These are phyloP conservation scores for Eutrigla gurnardus DNA, from an alignment of 2,797 vertebrate species.

Conservation along the genomic window DNA sequence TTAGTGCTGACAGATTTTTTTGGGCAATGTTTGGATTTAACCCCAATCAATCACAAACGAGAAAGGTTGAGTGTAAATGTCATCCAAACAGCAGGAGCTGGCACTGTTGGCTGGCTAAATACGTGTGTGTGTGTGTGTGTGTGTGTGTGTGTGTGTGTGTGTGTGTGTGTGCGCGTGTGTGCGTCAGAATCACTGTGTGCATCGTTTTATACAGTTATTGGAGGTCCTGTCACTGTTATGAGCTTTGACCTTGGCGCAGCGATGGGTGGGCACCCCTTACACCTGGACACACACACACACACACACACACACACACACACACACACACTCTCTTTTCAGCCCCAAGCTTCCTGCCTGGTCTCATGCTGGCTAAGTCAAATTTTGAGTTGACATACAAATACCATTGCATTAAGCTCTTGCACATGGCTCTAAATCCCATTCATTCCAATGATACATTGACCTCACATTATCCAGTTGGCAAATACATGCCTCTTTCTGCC, in stretches of 20 bases:
- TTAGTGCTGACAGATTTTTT: constrained; percentile 73
- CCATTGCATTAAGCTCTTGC: constrained; percentile 77
- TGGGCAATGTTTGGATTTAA: constrained; percentile 77
- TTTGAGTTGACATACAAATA: constrained; percentile 78
- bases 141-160: constrained; percentile 39
- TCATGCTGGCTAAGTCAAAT: constrained; percentile 70
- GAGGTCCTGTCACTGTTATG: constrained; percentile 71
- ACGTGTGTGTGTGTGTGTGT: constrained; percentile 28
- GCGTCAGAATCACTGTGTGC: constrained; percentile 12
- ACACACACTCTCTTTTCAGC: constrained; percentile 24
- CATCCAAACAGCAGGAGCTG: constrained; percentile 79
- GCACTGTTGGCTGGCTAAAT: constrained; percentile 67
- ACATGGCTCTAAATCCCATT: constrained; percentile 80
- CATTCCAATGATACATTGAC: constrained; percentile 78
- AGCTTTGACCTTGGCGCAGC: constrained; percentile 75
- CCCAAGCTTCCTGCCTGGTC: constrained; percentile 47
- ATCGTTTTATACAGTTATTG: constrained; percentile 66
- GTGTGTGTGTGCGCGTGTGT: constrained; percentile 29
- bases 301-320: constrained; percentile 23
- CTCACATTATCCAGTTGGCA: constrained; percentile 76
- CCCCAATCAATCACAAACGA: constrained; percentile 78
- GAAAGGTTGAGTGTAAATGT: constrained; percentile 80
- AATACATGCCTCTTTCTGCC: constrained; percentile 53
- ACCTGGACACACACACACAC: constrained; percentile 52
- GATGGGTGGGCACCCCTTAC: constrained; percentile 62